A percentile compares a stretch with the other conserved stretches of the same genome.
Evolutionary conservation across 2,888 invertebrate genomes (phyloP).

Genomic region (Cantharis nigra): DNA sequence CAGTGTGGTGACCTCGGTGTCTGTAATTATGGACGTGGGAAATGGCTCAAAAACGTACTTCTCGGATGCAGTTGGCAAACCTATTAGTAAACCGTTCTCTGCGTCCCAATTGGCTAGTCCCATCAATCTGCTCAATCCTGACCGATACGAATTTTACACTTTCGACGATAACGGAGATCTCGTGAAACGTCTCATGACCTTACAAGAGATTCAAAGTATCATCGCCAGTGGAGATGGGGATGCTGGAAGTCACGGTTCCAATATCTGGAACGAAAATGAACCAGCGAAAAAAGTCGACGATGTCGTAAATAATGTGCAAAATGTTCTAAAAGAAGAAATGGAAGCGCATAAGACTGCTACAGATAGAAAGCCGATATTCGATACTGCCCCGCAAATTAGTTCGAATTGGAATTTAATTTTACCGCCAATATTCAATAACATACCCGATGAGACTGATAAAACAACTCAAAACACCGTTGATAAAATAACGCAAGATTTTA

Average conservation of each 20-base stretch:
- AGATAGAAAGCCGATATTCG: constrained; percentile 59
- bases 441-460: constrained; percentile 42
- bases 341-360: constrained; percentile 61
- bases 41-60: constrained; percentile 66
- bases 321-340: constrained; percentile 79
- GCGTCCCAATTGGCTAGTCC: constrained; percentile 76
- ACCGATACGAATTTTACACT: constrained; percentile 85
- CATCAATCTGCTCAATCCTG: constrained; percentile 77
- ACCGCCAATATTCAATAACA: constrained; percentile 75
- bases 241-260: constrained; percentile 59
- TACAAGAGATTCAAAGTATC: constrained; percentile 82
- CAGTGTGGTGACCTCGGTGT: constrained; percentile 69
- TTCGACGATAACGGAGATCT: constrained; percentile 84
- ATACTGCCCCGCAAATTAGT: constrained; percentile 71
- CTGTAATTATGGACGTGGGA: constrained; percentile 62
- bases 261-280: constrained; percentile 41
- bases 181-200: constrained; percentile 81
- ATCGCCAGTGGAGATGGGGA: constrained; percentile 81
- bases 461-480: background rate
- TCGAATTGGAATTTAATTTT: constrained; percentile 82
- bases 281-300: constrained; percentile 75
- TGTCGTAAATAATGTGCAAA: constrained; percentile 82
- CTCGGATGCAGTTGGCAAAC: constrained; percentile 71
- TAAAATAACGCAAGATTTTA: constrained; percentile 20
- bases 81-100: constrained; percentile 65